Conservation (phyloP, 2,888 invertebrate species). For the Carabus problematicus region DNA sequence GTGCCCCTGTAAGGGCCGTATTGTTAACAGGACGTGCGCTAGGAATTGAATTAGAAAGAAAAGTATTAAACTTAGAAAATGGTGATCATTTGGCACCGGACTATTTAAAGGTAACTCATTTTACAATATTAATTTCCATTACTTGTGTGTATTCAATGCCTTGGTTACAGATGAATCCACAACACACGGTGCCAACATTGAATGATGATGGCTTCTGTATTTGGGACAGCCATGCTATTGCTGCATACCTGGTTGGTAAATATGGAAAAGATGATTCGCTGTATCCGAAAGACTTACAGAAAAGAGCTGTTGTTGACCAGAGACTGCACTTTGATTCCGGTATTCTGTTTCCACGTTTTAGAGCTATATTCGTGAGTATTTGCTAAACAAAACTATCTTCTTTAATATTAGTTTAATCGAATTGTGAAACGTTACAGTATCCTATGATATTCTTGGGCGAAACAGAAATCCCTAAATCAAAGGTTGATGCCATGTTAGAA, state of each 20-base stretch:
- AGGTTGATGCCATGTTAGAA: slow-evolving; percentile 55
- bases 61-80: no score
- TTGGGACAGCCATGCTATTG: slow-evolving; percentile 74
- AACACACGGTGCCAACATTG: slow-evolving; percentile 71
- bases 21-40: no score
- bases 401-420: neutral
- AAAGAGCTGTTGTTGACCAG: slow-evolving; percentile 63
- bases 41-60: no score
- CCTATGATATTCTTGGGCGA: slow-evolving; percentile 16
- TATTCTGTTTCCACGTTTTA: slow-evolving; percentile 63
- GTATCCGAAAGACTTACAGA: slow-evolving; percentile 63
- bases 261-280: slow-evolving; percentile 64
- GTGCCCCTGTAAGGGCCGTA: no score
- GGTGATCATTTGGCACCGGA: no score
- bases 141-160: no score
- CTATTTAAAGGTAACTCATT: no score
- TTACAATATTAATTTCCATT: no score
- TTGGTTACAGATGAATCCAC: slow-evolving; percentile 65
- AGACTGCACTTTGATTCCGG: slow-evolving; percentile 64
- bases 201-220: slow-evolving; percentile 63
- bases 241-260: slow-evolving; percentile 66
- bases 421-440: neutral
- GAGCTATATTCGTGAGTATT: slow-evolving; percentile 62
- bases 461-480: slow-evolving; percentile 52
- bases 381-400: no score